A percentile compares a stretch with the other conserved stretches of the same genome.
phyloP scores from a whole-genome alignment of 2,888 invertebrate species.

The Heliconius charithonia region DNA sequence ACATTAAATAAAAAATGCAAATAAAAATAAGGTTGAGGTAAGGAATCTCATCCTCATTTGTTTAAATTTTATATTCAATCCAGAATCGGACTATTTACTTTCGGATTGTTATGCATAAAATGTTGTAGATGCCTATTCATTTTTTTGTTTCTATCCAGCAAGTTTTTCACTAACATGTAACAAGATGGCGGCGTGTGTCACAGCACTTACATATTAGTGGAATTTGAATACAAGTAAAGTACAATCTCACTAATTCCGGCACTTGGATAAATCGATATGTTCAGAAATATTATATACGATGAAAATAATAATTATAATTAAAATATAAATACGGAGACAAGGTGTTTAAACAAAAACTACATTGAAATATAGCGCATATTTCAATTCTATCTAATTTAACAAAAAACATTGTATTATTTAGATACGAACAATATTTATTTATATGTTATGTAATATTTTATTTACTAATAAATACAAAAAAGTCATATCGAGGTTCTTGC shows the following conservation, averaged over 20 bases:
- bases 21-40: no score
- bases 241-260: constrained; percentile 1
- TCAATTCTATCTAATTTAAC: no score
- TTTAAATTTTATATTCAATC: neutral
- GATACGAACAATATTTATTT: no score
- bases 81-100: neutral
- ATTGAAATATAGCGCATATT: no score
- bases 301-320: no score
- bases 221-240: constrained; percentile 48
- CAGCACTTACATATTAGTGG: constrained; percentile 57
- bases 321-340: no score
- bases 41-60: neutral
- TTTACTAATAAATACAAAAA: neutral
- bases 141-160: constrained; percentile 35
- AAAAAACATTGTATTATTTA: no score
- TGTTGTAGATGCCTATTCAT: constrained; percentile 59
- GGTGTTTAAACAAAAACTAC: no score
- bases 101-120: constrained; percentile 14
- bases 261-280: neutral
- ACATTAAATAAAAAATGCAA: no score
- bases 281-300: no score
- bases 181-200: neutral
- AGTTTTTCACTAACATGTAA: constrained; percentile 66
- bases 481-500: neutral
- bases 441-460: no score